Evolutionary conservation across 2,113 vertebrate species (phyloP).

Genomic region (Chaetodon trifascialis): DNA sequence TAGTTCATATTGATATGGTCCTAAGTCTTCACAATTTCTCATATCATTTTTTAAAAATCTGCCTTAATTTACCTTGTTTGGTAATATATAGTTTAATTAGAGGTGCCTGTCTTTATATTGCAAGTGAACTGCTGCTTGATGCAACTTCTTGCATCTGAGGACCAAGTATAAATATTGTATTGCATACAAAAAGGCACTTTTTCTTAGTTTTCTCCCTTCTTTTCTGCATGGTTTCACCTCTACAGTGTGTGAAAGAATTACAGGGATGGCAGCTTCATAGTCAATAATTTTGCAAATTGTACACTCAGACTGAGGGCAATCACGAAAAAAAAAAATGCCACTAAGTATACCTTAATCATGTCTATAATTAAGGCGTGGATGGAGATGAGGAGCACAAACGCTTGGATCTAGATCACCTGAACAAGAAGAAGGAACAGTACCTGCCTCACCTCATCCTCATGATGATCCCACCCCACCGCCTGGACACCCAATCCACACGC

Average conservation of each 20-base stretch:
- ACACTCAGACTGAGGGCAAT: constrained; percentile 2
- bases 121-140: neutral
- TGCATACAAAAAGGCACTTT: neutral
- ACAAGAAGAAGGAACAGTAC: constrained; percentile 89
- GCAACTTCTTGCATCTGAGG: neutral
- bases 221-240: neutral
- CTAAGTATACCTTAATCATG: neutral
- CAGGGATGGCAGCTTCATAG: constrained; percentile 12
- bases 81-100: neutral
- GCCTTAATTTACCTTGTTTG: neutral
- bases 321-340: constrained; percentile 22
- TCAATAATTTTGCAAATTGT: constrained; percentile 24
- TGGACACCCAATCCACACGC: constrained; percentile 85
- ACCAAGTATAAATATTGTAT: neutral
- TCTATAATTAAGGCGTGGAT: constrained; percentile 86
- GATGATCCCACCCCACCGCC: constrained; percentile 94
- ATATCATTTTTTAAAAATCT: neutral
- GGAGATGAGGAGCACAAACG: constrained; percentile 90
- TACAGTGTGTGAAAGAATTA: constrained; percentile 7
- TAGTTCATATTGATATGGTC: neutral
- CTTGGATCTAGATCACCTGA: constrained; percentile 88
- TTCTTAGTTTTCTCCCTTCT: neutral
- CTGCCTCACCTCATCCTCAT: constrained; percentile 93
- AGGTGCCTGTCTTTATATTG: neutral
- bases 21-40: neutral